Percentiles rank a stretch among this genome's conserved stretches.
Evolutionary conservation across 2,888 invertebrate genomes (phyloP).

Genomic region (Dendrolimus houi): DNA sequence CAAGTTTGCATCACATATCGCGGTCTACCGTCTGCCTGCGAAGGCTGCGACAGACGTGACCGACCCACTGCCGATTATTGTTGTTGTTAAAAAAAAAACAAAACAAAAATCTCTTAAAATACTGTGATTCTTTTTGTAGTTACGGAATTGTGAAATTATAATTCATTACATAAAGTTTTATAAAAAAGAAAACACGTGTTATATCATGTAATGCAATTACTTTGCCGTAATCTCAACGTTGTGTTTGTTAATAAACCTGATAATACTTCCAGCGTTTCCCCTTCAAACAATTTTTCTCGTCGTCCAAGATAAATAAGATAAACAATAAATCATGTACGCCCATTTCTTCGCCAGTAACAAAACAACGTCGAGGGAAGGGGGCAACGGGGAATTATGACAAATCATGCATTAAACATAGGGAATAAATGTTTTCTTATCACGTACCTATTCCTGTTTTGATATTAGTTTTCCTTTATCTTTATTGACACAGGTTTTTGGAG

Average conservation of each 20-base stretch:
- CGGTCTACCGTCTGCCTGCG: too few species aligned
- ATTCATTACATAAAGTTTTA: background rate
- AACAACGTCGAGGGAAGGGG: slow-evolving; percentile 62
- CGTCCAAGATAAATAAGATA: slow-evolving; percentile 68
- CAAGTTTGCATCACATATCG: too few species aligned
- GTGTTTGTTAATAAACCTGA: slow-evolving; percentile 57
- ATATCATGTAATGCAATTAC: slow-evolving; percentile 34
- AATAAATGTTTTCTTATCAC: slow-evolving; percentile 77
- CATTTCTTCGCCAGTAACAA: slow-evolving; percentile 65
- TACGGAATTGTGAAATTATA: too few species aligned
- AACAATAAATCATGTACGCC: slow-evolving; percentile 67
- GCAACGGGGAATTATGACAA: slow-evolving; percentile 73
- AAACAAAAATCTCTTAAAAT: too few species aligned
- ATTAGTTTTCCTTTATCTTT: slow-evolving; percentile 76
- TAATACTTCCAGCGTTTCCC: slow-evolving; percentile 45
- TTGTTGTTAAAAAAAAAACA: too few species aligned
- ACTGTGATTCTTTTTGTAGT: too few species aligned
- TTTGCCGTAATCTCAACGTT: slow-evolving; percentile 37
- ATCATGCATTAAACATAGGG: slow-evolving; percentile 77
- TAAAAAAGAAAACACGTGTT: background rate
- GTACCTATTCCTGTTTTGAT: slow-evolving; percentile 75
- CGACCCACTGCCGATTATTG: too few species aligned
- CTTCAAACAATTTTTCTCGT: slow-evolving; percentile 50
- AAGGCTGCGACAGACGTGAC: too few species aligned
- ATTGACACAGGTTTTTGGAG: slow-evolving; percentile 72